Evolutionary conservation across 1,140 invertebrate species (phyloP), one percentile per base, ranked within the genome.

Genomic region (Ceratina calcarata): DNA sequence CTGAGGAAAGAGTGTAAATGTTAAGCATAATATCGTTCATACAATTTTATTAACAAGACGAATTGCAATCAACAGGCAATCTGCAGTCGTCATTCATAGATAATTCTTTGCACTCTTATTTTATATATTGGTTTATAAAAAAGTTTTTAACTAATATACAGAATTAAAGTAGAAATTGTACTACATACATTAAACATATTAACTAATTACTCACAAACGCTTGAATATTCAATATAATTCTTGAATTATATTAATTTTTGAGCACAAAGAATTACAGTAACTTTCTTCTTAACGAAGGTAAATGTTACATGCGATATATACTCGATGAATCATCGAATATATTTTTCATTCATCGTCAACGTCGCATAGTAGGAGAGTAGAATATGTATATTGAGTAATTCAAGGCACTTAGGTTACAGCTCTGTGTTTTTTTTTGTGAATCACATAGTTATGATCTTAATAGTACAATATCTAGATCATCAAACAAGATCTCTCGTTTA

Each of bases 391-490:
- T 20, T 81, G 12, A 8, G 55, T 45, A 45, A 45, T 45, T 64
- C 62, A 85, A 85, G 83, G 83, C 83, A 85, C 83, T 84, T 85
- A 57, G 2, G 24, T 62, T 55, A 72, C 13, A 72, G 18, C 62
- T 72, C 20, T 18, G 12, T 68, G 18, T 71, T 45, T 57, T 55
- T 58, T 72, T 37, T 55, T 58, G 16, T 53, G 74, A 69, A 70
- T 80, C n/a, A 64, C 76, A 77, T 73, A 74, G 37, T 45, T 45
- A 45, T 45, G 37, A 45, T 71, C 45, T 70, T 53, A 60, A 53
- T 32, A 22, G 62, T 37, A 22, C 12, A 53, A 18, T 16, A 51
- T 69, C 67, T 27, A 70, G n/a, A 45, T 45, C 37, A 45, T 45
- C 37, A 10, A 45, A 3, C 3, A 45, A 45, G 37, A 45, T 45